Conservation (phyloP, 2,797 vertebrate genomes). For the Propithecus perrieri region DNA sequence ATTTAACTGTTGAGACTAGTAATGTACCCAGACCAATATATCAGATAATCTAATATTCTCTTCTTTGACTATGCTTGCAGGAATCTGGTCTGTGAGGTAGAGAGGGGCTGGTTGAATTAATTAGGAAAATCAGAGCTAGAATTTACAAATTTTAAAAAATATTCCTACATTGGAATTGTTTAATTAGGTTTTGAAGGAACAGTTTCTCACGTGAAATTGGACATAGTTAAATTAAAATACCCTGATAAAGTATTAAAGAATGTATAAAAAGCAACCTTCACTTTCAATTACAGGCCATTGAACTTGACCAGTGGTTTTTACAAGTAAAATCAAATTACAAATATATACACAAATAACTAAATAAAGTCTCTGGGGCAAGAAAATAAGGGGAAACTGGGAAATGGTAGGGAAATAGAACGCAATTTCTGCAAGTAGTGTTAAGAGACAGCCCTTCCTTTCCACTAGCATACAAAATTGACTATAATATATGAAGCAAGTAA, state of each 20-base stretch:
- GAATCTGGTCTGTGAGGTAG: neutral
- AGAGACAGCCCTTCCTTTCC: neutral
- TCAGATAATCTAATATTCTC: neutral
- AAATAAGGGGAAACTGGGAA: neutral
- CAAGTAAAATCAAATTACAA: neutral
- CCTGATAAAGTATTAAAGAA: neutral
- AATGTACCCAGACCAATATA: neutral
- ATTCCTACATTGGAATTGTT: neutral
- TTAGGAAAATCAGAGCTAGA: neutral
- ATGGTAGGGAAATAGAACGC: neutral
- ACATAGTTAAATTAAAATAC: neutral
- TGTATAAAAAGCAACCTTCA: neutral
- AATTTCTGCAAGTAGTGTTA: neutral
- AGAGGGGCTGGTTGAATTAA: neutral
- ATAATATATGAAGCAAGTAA: neutral
- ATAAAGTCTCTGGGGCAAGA: neutral
- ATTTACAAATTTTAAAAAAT: neutral
- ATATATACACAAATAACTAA: slow-evolving; percentile 1
- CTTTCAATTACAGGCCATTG: neutral
- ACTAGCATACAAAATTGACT: neutral
- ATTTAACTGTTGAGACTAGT: neutral
- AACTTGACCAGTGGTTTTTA: neutral
- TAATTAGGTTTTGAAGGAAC: slow-evolving; percentile 18
- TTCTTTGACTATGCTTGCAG: neutral
- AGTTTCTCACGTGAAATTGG: slow-evolving; percentile 9